Percentiles rank a stretch among this genome's conserved stretches.
Conservation (phyloP, 1,140 invertebrate species). For the Stenopsyche tienmushanensis region DNA sequence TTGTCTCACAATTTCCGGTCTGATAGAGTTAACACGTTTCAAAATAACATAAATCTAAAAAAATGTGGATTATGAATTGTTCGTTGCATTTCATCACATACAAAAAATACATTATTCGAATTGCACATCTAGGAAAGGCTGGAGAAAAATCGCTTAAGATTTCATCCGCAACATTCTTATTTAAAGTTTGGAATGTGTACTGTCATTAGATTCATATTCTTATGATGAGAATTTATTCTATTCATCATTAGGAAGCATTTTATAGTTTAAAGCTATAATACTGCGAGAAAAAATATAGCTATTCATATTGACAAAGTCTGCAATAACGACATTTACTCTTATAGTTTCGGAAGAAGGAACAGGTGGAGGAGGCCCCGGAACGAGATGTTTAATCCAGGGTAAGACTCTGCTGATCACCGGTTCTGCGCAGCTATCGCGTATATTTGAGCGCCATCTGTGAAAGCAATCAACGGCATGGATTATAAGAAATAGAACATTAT, state of each 20-base stretch:
- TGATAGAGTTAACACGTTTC: no score
- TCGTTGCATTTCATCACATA: no score
- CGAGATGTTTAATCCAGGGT: conserved; percentile 55
- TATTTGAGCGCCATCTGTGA: conserved; percentile 51
- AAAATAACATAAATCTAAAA: no score
- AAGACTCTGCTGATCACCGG: conserved; percentile 57
- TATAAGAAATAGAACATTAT: conserved; percentile 29
- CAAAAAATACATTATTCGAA: no score
- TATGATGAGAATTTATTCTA: no score
- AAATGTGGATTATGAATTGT: no score
- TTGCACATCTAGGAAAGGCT: no score
- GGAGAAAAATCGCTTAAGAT: no score
- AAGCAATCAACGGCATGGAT: not conserved
- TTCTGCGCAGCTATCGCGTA: conserved; percentile 54
- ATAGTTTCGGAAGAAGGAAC: conserved; percentile 41
- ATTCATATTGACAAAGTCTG: conserved; percentile 61
- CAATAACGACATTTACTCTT: conserved; percentile 61
- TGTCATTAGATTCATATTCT: no score
- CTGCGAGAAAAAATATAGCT: conserved; percentile 56
- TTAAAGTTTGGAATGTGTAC: no score
- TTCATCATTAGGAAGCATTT: conserved; percentile 44
- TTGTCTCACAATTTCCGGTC: no score
- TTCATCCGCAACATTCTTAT: no score
- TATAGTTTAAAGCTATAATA: conserved; percentile 60
- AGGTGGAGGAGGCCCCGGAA: conserved; percentile 51